Evolutionary conservation across 2,113 vertebrate species (phyloP).

Genomic region (Petromus typicus): DNA sequence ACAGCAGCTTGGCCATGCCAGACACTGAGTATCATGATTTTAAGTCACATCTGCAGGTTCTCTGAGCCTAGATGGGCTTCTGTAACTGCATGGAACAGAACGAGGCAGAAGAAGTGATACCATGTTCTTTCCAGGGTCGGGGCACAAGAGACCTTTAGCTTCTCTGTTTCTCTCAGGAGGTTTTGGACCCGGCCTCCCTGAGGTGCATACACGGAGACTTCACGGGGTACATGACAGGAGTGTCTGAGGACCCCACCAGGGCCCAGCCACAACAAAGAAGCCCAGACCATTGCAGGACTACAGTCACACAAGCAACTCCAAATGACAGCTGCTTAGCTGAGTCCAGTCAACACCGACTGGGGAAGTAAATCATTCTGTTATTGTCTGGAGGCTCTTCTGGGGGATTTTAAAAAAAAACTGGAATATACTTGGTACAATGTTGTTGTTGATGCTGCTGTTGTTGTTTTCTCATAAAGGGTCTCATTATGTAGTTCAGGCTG

Average conservation of each 20-base stretch:
- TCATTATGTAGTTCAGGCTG: too few relatives aligned
- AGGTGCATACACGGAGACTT: not conserved
- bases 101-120: not conserved
- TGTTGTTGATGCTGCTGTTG: not conserved
- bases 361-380: not conserved
- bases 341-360: not conserved
- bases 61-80: not conserved
- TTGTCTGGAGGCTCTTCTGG: not conserved
- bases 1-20: not conserved
- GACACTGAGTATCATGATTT: not conserved
- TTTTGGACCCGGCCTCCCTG: not conserved
- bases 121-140: not conserved
- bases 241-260: not conserved
- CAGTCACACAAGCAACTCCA: too few relatives aligned
- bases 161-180: not conserved
- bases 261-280: not conserved
- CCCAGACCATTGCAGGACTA: fast-evolving
- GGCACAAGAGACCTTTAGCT: not conserved
- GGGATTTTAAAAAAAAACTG: not conserved
- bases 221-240: not conserved
- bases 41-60: not conserved
- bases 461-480: too few relatives aligned
- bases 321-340: not conserved
- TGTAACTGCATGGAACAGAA: not conserved
- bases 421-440: not conserved